Percentiles rank a stretch among this genome's conserved stretches.
Conservation (phyloP, 2,113 vertebrate genomes). For the Antechinus flavipes region DNA sequence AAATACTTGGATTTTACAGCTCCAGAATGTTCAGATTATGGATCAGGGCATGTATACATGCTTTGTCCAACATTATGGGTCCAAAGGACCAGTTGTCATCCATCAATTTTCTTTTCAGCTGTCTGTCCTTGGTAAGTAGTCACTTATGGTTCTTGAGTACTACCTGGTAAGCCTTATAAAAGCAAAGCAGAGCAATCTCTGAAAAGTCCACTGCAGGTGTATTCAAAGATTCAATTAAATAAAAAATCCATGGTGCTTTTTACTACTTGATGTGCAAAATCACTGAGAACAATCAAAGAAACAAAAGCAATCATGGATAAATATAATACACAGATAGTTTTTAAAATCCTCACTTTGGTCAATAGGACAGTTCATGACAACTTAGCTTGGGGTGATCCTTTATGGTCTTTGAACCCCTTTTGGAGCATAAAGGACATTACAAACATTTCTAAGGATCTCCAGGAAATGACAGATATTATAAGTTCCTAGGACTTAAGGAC, state of each 20-base stretch:
- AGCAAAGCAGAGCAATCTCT: conserved; percentile 3
- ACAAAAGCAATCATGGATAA: not conserved
- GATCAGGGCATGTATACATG: conserved; percentile 66
- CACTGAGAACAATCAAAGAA: conserved; percentile 28
- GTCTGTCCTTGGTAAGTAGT: conserved; percentile 71
- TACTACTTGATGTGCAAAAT: conserved; percentile 23
- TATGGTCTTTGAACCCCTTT: conserved; percentile 23
- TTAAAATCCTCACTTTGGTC: not conserved
- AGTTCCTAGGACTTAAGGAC: not conserved
- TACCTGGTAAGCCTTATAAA: not conserved
- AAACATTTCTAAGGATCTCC: not conserved
- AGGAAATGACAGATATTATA: not conserved
- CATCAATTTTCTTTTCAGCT: conserved; percentile 43
- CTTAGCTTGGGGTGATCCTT: not conserved
- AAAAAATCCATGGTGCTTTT: conserved; percentile 39
- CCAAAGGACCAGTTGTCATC: not conserved
- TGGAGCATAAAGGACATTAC: not conserved
- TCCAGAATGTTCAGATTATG: conserved; percentile 65
- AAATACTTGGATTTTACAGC: conserved; percentile 47
- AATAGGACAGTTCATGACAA: not conserved
- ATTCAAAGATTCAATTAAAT: conserved; percentile 29
- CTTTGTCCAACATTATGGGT: conserved; percentile 27
- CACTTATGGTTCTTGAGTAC: not conserved
- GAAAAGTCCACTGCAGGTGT: conserved; percentile 26
- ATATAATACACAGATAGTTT: not conserved